Base-by-base conservation (phyloP, 2,113 vertebrate genomes). In the Cebus imitator region DNA sequence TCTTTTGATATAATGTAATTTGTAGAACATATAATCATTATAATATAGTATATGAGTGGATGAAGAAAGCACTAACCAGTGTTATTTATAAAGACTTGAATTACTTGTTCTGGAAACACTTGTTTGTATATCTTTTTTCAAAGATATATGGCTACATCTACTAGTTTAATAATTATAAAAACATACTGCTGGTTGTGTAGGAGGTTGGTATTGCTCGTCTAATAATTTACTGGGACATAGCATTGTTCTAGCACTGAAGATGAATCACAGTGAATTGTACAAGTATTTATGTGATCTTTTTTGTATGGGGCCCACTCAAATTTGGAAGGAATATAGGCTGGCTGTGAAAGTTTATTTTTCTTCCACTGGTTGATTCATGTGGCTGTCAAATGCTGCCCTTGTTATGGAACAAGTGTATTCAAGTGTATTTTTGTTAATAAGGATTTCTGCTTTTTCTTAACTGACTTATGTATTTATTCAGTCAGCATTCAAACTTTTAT, bases 91-190 rank as follows among this genome's bases (percentile, higher is more conserved):
- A 95, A 55, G 92, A 35, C 27, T 86, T 79, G 57, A 91, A 48
- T 78, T 66, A 61, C 8, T 94, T 23, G 35, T 83, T 50, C 43
- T 80, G 76, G 55, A 95, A 96, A 78, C 52, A 96, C 61, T 40
- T 78, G 40, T 57, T 73, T 64, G 20, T 45, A 6, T 72, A 61
- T 57, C 45, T 80, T 80, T 43, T 57, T 48, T 91, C 45, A 10
- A 91, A 45, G 27, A 48, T 95, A 83, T 2, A 82, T 1, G 82
- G 50, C 73, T 79, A 2, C 5, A 83, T 55, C 4, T 17, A 0
- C 68, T 95, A 58, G 68, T 86, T 43, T 88, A 58, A 82, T 76
- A 37, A 70, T 92, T 55, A 79, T 90, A 79, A 91, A 91, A 78
- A 45, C 52, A 89, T 76, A n/a, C 9, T 88, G n/a, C 72, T 92